Evolutionary conservation across 2,888 invertebrate species (phyloP).

Genomic region (Adineta ricciae): DNA sequence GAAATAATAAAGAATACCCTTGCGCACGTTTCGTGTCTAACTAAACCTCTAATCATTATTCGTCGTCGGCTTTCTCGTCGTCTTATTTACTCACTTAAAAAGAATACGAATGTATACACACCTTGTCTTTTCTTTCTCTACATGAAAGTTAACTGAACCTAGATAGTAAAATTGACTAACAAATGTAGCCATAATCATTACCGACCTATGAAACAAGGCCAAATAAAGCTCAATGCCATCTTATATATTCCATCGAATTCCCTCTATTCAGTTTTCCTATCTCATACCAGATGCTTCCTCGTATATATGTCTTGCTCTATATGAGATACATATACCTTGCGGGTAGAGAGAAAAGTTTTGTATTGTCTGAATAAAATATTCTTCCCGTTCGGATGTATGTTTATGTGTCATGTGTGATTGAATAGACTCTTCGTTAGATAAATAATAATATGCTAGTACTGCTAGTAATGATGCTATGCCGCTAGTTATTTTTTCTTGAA

Average conservation of each 20-base stretch:
- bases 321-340: not conserved
- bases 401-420: not conserved
- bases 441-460: not conserved
- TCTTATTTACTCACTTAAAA: not conserved
- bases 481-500: not conserved
- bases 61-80: not conserved
- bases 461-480: not conserved
- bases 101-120: not conserved
- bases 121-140: not conserved
- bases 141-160: not conserved
- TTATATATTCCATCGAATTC: not conserved
- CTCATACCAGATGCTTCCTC: not conserved
- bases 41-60: not conserved
- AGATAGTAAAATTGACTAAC: not conserved
- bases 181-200: slow-evolving; percentile 5
- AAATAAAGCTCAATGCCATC: not conserved
- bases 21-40: not conserved
- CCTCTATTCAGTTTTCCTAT: not conserved
- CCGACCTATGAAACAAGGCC: not conserved
- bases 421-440: not conserved
- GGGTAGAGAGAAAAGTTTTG: not conserved
- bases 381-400: not conserved
- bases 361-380: not conserved
- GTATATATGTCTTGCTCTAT: not conserved
- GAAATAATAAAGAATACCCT: not conserved